Evolutionary conservation across 2,113 vertebrate species (phyloP), one percentile per base, ranked within the genome.

Genomic region (Thalassoma bifasciatum): DNA sequence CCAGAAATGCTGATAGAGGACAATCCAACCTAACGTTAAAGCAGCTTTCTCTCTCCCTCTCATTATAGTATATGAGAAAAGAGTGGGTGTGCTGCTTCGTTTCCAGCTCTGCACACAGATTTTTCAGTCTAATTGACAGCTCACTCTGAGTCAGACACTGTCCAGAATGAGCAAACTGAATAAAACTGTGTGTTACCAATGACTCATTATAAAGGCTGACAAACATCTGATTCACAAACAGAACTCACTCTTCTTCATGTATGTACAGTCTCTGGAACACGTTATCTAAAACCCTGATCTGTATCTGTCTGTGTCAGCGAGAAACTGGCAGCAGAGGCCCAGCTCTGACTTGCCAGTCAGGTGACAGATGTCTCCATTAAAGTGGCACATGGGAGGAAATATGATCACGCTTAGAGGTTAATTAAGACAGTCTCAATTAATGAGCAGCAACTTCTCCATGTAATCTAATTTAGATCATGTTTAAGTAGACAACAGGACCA

Each of bases 381-480:
- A 83, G 74, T 68, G 68, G 66, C 88, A 91, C 80, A 66, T 51
- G 75, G 83, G 67, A 77, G 85, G 76, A 89, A 86, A 89, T 87
- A 87, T 77, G 84, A 86, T 82, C 85, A 78, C 8, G 36, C 76
- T 72, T 77, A 22, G 34, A 74, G 77, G 80, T 72, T 91, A 90
- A 91, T 91, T 90, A 89, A 88, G 67, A 88, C 77, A 77, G 84
- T 84, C 63, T 56, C 61, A 86, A 90, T 90, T 88, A 89, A 86
- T 91, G 70, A 87, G 84, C 69, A 64, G 82, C 38, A 78, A 81
- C 65, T 62, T 79, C 60, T 75, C 65, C 59, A 75, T 79, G 85
- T 84, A 86, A 89, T 92, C 60, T 66, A 56, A 88, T 88, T 87
- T 81, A 85, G 56, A 81, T 72, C 66, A 50, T 54, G 26, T 83